Conservation (phyloP, 2,797 vertebrate species). For the Phaenicophaeus curvirostris region DNA sequence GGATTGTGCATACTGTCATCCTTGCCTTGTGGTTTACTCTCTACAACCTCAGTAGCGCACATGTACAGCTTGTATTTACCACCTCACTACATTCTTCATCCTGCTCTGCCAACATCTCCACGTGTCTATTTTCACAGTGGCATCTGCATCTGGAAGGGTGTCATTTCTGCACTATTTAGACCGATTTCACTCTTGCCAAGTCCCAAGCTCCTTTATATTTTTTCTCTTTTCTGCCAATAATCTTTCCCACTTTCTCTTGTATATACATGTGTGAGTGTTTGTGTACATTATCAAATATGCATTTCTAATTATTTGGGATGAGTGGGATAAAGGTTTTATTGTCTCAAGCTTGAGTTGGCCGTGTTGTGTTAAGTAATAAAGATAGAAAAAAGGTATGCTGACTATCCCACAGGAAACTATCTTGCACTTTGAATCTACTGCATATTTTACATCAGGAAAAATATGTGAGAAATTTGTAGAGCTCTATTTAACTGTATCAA, state of each 20-base stretch:
- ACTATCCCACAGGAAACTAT: slow-evolving; percentile 11
- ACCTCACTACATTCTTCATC: background rate
- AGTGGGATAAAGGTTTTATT: background rate
- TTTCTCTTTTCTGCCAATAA: slow-evolving; percentile 13
- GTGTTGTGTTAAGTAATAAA: slow-evolving; percentile 5
- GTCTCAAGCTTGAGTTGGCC: background rate
- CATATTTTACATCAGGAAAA: slow-evolving; percentile 54
- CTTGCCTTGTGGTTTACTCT: background rate
- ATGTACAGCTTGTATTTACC: background rate
- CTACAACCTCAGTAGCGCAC: background rate
- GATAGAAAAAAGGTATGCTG: slow-evolving; percentile 3
- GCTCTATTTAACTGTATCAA: slow-evolving; percentile 4
- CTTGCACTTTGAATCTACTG: background rate
- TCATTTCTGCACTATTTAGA: background rate
- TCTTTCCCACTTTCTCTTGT: background rate
- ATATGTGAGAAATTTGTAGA: slow-evolving; percentile 40
- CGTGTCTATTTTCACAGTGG: background rate
- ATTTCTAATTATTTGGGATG: slow-evolving; percentile 7
- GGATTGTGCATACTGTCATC: slow-evolving; percentile 8
- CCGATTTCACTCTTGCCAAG: background rate
- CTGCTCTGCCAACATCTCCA: background rate
- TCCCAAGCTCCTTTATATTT: background rate
- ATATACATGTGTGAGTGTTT: background rate
- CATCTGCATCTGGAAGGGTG: background rate
- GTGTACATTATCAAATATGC: background rate